Evolutionary conservation across 2,113 vertebrate genomes (phyloP), one percentile per base, ranked within the genome.

Genomic region (Archocentrus centrarchus): DNA sequence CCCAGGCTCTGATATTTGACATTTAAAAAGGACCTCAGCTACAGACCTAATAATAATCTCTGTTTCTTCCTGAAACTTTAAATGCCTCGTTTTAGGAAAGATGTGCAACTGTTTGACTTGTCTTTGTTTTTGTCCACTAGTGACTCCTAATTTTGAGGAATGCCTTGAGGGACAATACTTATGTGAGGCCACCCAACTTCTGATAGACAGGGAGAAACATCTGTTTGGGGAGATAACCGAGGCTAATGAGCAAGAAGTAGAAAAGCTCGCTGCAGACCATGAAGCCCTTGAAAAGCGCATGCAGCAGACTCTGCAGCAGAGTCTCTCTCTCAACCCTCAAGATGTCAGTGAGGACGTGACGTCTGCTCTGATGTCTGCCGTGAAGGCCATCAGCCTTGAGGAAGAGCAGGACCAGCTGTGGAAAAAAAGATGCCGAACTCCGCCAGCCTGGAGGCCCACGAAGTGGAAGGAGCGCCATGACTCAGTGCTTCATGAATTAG

Each of bases 371-470:
- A 58, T 0, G 0, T 96, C 96, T 59, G 98, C 97, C 3, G 94
- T 97, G 39, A 91, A 90, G 0, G 94, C 96, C 44, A 83, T 98
- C 37, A 79, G 88, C 4, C 96, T 95, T 82, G 97, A 97, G 88
- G 96, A 97, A 66, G 86, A 92, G 27, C 97, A 96, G 93, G 97
- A 98, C 85, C 80, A 61, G 13, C 85, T 15, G 32, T 96, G 93
- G 89, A 22, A 1, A 0, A 84, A 47, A 0, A 91, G 90, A 9
- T 94, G 96, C 1, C 24, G 10, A 6, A 37, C 7, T 6, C 13
- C 14, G 6, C 73, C 73, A 0, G 0, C 73, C 32, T 76, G 39
- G 55, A 66, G 60, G 24, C 60, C 30, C 50, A 66, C 6, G 0
- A 1, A 27, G 8, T 85, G 78, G 83, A 53, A 30, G 70, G 4